phyloP scores from a whole-genome alignment of 1,140 invertebrate genomes.

The Hylaeus anthracinus region DNA sequence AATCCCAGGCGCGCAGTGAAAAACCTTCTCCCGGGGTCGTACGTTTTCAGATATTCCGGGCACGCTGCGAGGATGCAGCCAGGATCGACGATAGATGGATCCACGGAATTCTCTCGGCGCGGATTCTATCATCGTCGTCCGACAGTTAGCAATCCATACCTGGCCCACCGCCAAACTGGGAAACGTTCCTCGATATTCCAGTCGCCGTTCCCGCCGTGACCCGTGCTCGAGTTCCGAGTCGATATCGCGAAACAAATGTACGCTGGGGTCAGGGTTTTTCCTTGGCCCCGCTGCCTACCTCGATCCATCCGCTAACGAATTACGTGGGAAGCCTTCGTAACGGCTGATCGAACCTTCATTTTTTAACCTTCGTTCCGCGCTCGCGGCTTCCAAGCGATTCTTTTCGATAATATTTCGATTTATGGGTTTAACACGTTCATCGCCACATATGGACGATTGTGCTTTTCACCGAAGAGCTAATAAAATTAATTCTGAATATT shows the following conservation, averaged over 20 bases:
- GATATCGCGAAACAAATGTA: conserved; percentile 43
- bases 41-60: conserved; percentile 20
- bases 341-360: neutral
- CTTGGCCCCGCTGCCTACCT: neutral
- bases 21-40: neutral
- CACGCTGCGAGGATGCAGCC: conserved; percentile 16
- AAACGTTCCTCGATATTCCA: conserved; percentile 59
- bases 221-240: conserved; percentile 27
- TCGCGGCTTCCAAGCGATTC: neutral
- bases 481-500: too few species aligned
- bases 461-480: too few species aligned
- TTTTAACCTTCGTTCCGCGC: neutral
- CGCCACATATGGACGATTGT: too few species aligned
- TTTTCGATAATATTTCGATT: neutral
- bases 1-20: neutral
- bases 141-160: conserved; percentile 61
- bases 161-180: conserved; percentile 50
- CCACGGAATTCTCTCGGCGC: conserved; percentile 46
- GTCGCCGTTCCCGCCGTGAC: conserved; percentile 28
- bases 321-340: neutral
- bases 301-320: neutral
- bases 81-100: conserved; percentile 44
- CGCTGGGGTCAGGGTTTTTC: conserved; percentile 17
- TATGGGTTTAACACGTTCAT: too few species aligned
- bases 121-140: conserved; percentile 58